Conservation (phyloP, 2,797 vertebrate genomes). For the Tympanoctomys barrerae region DNA sequence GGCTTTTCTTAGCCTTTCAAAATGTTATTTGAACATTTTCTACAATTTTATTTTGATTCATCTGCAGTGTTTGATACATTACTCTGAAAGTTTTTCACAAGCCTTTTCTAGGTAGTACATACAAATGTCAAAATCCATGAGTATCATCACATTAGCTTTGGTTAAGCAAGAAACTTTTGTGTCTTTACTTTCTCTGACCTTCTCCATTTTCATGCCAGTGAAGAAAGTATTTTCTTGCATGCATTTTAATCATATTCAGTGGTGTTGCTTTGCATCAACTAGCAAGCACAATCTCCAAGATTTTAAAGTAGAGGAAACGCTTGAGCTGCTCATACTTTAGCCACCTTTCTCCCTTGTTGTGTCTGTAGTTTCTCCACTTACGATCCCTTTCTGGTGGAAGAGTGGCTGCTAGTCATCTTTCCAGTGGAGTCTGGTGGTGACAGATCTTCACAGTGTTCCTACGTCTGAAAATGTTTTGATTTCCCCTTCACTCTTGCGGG, state of each 20-base stretch:
- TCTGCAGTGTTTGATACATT: not conserved
- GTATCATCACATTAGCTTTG: not conserved
- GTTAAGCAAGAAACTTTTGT: not conserved
- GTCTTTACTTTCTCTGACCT: not conserved
- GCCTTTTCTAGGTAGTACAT: not conserved
- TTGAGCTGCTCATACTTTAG: not conserved
- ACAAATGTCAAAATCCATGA: not conserved
- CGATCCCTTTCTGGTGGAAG: not conserved
- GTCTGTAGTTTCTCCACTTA: not conserved
- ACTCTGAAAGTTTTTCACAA: not conserved
- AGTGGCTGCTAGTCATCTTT: not conserved
- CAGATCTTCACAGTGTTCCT: not conserved
- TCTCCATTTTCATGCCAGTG: not conserved
- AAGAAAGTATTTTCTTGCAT: not conserved
- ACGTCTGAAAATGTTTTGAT: not conserved
- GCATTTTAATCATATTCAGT: not conserved
- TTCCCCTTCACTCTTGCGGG: not conserved
- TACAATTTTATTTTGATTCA: not conserved
- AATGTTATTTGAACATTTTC: not conserved
- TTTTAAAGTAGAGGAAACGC: not conserved
- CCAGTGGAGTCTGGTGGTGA: not conserved
- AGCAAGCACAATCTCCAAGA: not conserved
- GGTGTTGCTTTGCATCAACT: not conserved
- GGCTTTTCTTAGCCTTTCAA: not conserved
- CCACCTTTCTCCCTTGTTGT: not conserved